Conservation (phyloP, 2,113 vertebrate genomes). For the Heloderma charlesbogerti region DNA sequence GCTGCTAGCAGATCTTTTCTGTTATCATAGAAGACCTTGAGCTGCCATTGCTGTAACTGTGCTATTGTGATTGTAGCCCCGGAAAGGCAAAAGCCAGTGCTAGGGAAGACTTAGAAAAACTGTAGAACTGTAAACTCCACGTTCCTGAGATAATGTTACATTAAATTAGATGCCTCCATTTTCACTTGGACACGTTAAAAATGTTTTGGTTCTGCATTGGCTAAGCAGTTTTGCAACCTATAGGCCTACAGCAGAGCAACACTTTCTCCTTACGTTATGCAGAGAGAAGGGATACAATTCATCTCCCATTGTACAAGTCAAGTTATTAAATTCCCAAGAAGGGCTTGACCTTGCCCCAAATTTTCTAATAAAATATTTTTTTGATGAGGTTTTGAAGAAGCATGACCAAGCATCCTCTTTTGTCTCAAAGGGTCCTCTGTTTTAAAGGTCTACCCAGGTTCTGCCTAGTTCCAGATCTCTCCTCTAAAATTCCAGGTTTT, state of each 20-base stretch:
- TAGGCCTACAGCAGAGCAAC: no score
- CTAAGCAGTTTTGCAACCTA: background rate
- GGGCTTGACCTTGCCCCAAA: background rate
- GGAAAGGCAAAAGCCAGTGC: background rate
- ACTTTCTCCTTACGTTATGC: no score
- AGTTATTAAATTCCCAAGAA: background rate
- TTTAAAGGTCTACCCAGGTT: no score
- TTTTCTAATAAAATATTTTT: background rate
- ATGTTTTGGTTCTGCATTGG: background rate
- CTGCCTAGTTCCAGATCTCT: no score
- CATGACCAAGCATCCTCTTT: no score
- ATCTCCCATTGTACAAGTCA: background rate
- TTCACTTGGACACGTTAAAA: background rate
- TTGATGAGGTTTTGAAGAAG: background rate
- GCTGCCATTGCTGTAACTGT: background rate
- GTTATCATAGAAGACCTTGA: background rate
- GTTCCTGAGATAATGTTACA: background rate
- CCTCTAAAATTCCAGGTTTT: no score
- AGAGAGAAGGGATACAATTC: background rate
- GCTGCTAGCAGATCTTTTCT: background rate
- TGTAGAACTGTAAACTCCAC: background rate
- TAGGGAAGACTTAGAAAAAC: background rate
- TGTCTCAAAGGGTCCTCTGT: no score
- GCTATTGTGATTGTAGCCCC: background rate
- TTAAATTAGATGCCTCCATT: background rate